These are phyloP conservation scores for Coleophora flavipennella DNA, from an alignment of 2,888 invertebrate species.

Conservation along the genomic window DNA sequence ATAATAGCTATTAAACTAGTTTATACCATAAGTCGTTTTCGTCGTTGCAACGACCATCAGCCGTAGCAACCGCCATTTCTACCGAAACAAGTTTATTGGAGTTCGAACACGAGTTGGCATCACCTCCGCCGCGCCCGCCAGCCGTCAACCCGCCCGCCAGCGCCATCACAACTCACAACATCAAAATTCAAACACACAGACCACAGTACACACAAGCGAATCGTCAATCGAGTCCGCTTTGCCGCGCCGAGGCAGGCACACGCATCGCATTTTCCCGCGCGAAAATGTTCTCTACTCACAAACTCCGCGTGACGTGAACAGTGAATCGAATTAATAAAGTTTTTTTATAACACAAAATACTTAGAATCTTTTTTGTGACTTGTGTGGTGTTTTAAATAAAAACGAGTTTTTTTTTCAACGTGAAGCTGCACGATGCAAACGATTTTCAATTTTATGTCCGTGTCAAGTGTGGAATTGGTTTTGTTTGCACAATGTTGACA, in stretches of 20 bases:
- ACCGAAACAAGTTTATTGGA: no score
- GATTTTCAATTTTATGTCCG: conserved; percentile 43
- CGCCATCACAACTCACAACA: conserved; percentile 16
- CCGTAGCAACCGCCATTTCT: no score
- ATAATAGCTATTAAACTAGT: no score
- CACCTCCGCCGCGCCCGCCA: conserved; percentile 10
- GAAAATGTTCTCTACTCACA: conserved; percentile 33
- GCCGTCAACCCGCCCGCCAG: conserved; percentile 6
- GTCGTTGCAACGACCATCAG: no score
- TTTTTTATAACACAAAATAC: conserved; percentile 32
- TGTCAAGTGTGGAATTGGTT: conserved; percentile 43
- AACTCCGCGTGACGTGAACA: conserved; percentile 15
- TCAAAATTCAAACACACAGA: no score
- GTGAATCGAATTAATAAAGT: conserved; percentile 27
- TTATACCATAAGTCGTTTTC: no score
- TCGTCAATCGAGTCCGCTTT: conserved; percentile 28
- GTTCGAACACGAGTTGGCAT: no score
- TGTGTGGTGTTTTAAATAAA: conserved; percentile 31
- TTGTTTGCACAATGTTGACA: conserved; percentile 57
- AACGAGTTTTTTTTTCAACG: conserved; percentile 23
- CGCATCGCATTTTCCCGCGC: conserved; percentile 31
- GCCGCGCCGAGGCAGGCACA: conserved; percentile 30
- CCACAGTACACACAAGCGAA: conserved; percentile 7
- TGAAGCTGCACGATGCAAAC: conserved; percentile 51
- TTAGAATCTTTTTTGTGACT: conserved; percentile 33